Evolutionary conservation across 2,888 invertebrate species (phyloP), one percentile per base, ranked within the genome.

Genomic region (Trichopoda pennipes): DNA sequence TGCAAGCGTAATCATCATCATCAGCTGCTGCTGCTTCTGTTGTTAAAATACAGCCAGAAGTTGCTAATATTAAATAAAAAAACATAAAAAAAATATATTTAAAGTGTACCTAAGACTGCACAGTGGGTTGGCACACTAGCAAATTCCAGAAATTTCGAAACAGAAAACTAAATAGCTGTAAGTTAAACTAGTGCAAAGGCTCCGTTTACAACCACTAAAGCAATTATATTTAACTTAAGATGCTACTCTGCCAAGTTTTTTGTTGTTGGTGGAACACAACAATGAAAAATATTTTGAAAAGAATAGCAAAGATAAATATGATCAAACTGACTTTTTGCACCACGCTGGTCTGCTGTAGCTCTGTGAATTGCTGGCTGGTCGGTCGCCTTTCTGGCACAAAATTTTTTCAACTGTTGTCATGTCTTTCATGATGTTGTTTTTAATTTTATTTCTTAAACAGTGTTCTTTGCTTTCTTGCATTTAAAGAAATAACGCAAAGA

Each of bases 1-100:
- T 82, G 79, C 75, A 66, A 74, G 79, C 75, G 51, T 75, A 79
- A 66, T 70, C 74, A 76, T 72, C 79, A 55, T 68, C 78, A 61
- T 60, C 68, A 64, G 73, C 73, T 44, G 73, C 55, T 44, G 47
- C 56, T 74, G 51, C 10, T 42, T 66, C 58, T 51, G 63, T n/a
- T 53, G 66, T n/a, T 58, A 47, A 44, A 63, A 49, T 21, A 60
- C 21, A 38, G 21, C 49, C 19, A 47, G 35, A 47, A 60, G 63
- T 73, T 56, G 64, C 70, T 32, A 66, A 74, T 63, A 74, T 74
- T 69, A 2, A 63, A 21, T 49, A 49, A 69, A 35, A 56, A 77
- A 38, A 53, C 17, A 6, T 12, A 35, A 21, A 17, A 12, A 42
- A 66, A 49, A 19, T 35, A 23, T n/a, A 68, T 63, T 76, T 58